Conservation (phyloP, 2,113 vertebrate genomes). For the Elgaria multicarinata region DNA sequence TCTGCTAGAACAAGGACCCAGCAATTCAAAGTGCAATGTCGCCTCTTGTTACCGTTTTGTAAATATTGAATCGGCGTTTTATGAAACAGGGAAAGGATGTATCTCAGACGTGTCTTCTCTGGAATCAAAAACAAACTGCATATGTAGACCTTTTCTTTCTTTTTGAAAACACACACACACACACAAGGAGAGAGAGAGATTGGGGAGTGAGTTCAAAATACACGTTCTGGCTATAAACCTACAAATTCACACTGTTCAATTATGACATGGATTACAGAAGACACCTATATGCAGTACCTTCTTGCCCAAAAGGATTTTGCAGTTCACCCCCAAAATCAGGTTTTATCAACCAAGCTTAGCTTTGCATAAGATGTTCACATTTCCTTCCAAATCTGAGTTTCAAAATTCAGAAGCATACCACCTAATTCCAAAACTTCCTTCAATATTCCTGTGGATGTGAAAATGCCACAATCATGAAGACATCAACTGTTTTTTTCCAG, state of each 20-base stretch:
- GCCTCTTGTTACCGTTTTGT: slow-evolving; percentile 61
- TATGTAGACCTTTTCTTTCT: neutral
- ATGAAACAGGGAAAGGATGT: slow-evolving; percentile 43
- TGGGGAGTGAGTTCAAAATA: neutral
- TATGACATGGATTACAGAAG: neutral
- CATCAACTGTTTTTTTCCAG: neutral
- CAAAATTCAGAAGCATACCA: neutral
- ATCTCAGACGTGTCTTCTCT: slow-evolving; percentile 7
- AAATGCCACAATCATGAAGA: neutral
- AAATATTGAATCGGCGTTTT: slow-evolving; percentile 65
- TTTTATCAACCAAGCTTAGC: neutral
- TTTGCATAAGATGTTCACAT: neutral
- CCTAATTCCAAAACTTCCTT: neutral
- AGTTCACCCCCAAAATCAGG: neutral
- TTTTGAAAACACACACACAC: neutral
- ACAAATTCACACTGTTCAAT: neutral
- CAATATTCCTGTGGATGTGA: neutral
- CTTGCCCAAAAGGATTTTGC: neutral
- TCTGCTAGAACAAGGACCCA: slow-evolving; percentile 57
- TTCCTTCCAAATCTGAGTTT: neutral
- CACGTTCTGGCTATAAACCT: neutral
- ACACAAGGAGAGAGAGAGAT: neutral
- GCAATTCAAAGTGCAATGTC: slow-evolving; percentile 57
- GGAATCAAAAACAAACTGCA: slow-evolving; percentile 32
- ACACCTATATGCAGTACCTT: neutral